Conservation (phyloP, 2,888 invertebrate species). For the Romanomermis culicivorax region DNA sequence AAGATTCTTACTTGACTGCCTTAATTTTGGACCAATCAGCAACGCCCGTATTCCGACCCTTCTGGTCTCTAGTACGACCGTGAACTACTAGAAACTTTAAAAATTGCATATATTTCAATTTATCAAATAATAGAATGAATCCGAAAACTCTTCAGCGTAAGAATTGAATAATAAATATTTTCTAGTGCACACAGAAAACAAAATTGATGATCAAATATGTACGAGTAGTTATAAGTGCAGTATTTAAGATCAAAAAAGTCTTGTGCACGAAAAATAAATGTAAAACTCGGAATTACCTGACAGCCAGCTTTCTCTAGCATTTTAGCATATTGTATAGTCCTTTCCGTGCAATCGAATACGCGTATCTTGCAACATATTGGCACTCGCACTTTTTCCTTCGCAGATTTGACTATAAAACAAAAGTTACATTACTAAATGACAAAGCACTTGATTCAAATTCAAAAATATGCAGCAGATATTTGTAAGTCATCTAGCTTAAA, state of each 20-base stretch:
- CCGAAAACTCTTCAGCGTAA: too few relatives aligned
- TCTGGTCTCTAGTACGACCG: slow-evolving; percentile 80
- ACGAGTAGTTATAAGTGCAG: too few relatives aligned
- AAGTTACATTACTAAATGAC: too few relatives aligned
- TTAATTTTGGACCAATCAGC: slow-evolving; percentile 82
- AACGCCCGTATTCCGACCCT: slow-evolving; percentile 77
- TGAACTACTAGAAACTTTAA: slow-evolving; percentile 68
- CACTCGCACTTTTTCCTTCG: slow-evolving; percentile 44
- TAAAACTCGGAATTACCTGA: too few relatives aligned
- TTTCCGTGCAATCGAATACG: slow-evolving; percentile 59
- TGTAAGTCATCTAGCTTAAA: too few relatives aligned
- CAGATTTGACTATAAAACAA: slow-evolving; percentile 26
- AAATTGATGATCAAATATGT: too few relatives aligned
- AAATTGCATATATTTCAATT: not conserved
- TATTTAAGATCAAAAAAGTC: too few relatives aligned
- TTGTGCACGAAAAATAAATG: too few relatives aligned
- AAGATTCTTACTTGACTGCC: slow-evolving; percentile 49
- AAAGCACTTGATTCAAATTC: too few relatives aligned
- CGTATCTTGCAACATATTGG: slow-evolving; percentile 94
- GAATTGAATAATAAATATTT: too few relatives aligned
- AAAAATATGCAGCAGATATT: too few relatives aligned
- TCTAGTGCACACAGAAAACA: too few relatives aligned
- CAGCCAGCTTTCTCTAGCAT: slow-evolving; percentile 86
- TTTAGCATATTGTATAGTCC: slow-evolving; percentile 70
- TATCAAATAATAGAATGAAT: slow-evolving; percentile 7